Base-by-base conservation (phyloP, 1,140 invertebrate genomes). In the Drosophila pandora region DNA sequence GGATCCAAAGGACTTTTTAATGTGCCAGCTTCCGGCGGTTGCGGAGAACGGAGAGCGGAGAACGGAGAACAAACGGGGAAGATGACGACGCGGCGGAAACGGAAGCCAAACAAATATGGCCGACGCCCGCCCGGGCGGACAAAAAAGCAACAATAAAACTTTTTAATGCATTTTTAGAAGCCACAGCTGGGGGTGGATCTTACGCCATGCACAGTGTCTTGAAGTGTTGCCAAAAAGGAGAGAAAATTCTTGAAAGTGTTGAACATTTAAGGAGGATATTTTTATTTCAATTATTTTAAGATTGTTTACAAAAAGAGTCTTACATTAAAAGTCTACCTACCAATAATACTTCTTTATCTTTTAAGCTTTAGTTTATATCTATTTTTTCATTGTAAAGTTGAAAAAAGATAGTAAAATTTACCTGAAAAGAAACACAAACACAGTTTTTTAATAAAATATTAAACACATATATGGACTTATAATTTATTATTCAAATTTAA, bases 31-130 rank as follows among this genome's bases (percentile, higher is more conserved):
- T 84, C 81, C 80, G 73, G 60, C 56, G 72, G 41, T 48, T 52
- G 56, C 64, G 12, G 43, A 25, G 59, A 22, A 34, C 9, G 8
- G 17, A 17, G 17, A 17, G 0, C 12, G 22, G 32, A 5, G 52
- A 50, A 5, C 7, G 25, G 25, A 64, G 32, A 30, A 21, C 30
- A 67, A 61, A 64, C 28, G 34, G n/a, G 56, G 61, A 53, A 47
- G 70, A 62, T 48, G 57, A 47, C 48, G 70, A 58, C 30, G 50
- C 28, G 69, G 55, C 80, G 80, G 81, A 84, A 84, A 80, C 80
- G 81, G 80, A 84, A 84, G 81, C 67, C 80, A 84, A 84, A 84
- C 80, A 84, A 84, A 84, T 85, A 84, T 85, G 80, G 80, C 80
- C 71, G 79, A 62, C 73, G 45, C 73, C 76, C 62, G 62, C 54